Evolutionary conservation across 2,113 vertebrate species (phyloP).

Genomic region (Sclerurus mexicanus): DNA sequence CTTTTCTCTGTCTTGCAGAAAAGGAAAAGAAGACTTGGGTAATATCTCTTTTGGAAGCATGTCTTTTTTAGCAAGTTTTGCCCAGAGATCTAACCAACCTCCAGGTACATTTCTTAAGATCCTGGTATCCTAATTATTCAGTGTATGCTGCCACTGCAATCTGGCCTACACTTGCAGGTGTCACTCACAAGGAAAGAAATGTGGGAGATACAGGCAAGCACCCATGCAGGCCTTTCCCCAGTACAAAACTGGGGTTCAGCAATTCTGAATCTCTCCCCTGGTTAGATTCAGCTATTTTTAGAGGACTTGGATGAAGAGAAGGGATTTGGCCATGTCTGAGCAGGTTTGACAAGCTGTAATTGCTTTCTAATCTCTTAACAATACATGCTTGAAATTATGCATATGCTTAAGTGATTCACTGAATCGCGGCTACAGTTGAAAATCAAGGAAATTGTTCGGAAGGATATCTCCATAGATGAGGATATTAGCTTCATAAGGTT

Average conservation of each 20-base stretch:
- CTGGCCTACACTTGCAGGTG: fast-evolving
- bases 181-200: neutral
- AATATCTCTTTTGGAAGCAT: neutral
- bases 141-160: neutral
- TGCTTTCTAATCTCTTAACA: constrained; percentile 62
- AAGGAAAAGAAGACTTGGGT: neutral
- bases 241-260: neutral
- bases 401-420: neutral
- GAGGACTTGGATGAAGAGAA: constrained; percentile 7
- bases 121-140: neutral
- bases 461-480: neutral
- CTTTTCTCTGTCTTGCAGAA: neutral
- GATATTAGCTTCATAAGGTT: neutral
- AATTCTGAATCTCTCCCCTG: neutral
- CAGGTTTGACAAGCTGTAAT: constrained; percentile 48
- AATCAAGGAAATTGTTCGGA: neutral
- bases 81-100: neutral
- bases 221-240: neutral
- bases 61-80: neutral
- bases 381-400: constrained; percentile 34
- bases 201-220: neutral
- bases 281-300: neutral
- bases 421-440: neutral
- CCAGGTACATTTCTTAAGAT: neutral
- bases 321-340: constrained; percentile 39